These are phyloP conservation scores for Xanthia togata DNA, from an alignment of 2,888 invertebrate genomes.

Conservation along the genomic window DNA sequence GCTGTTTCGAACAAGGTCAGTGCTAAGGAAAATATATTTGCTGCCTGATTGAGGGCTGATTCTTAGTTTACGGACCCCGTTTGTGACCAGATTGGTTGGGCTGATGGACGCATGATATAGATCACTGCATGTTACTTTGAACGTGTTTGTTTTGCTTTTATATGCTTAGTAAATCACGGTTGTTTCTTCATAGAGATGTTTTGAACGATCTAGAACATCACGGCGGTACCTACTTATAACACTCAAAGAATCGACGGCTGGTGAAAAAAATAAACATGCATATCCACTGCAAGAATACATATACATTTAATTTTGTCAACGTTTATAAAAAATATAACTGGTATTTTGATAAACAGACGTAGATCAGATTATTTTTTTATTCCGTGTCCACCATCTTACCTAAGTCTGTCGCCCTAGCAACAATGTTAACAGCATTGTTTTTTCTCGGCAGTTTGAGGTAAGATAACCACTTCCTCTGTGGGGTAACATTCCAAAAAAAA, in stretches of 20 bases:
- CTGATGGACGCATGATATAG: conserved; percentile 38
- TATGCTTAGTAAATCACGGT: conserved; percentile 13
- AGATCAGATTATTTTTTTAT: no score
- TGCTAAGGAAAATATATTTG: conserved; percentile 62
- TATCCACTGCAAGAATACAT: background rate
- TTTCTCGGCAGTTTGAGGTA: no score
- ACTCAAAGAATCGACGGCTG: background rate
- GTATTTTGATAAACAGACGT: background rate
- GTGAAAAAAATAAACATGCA: background rate
- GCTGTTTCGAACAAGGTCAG: conserved; percentile 54
- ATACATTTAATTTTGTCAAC: no score
- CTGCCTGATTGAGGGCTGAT: conserved; percentile 54
- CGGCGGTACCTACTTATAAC: background rate
- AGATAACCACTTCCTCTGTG: no score
- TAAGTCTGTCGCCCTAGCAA: no score
- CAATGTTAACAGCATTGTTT: no score
- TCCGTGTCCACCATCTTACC: no score
- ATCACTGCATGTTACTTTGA: conserved; percentile 13
- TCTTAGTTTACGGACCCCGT: conserved; percentile 43
- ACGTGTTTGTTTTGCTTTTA: background rate
- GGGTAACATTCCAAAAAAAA: no score
- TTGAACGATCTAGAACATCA: background rate
- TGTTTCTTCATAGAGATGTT: background rate
- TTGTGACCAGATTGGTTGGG: conserved; percentile 29
- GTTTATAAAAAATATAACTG: background rate